A percentile compares a stretch with the other conserved stretches of the same genome.
phyloP scores from a whole-genome alignment of 2,888 invertebrate genomes.

The Carcina quercana region DNA sequence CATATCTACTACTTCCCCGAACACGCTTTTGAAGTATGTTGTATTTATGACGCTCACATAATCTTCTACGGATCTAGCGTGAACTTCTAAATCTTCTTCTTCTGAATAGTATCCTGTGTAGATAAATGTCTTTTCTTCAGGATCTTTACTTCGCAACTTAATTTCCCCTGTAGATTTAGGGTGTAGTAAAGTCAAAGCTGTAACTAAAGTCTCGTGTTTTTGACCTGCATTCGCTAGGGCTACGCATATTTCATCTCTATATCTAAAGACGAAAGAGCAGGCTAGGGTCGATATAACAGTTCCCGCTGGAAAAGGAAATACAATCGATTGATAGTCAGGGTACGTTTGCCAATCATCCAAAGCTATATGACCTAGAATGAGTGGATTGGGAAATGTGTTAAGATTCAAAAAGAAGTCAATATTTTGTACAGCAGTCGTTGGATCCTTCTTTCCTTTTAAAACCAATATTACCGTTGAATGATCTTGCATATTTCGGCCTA shows the following conservation, averaged over 20 bases:
- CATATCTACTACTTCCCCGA: constrained; percentile 24
- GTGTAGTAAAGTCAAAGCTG: constrained; percentile 22
- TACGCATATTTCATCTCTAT: constrained; percentile 24
- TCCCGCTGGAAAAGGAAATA: constrained; percentile 19
- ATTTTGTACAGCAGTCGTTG: constrained; percentile 18
- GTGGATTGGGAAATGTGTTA: constrained; percentile 30
- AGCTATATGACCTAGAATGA: constrained; percentile 30
- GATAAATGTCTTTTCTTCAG: constrained; percentile 30
- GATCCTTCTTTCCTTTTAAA: constrained; percentile 23
- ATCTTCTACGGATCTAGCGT: constrained; percentile 27
- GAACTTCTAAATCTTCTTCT: constrained; percentile 26
- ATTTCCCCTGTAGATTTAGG: constrained; percentile 38
- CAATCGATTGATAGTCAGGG: constrained; percentile 37
- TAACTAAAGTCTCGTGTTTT: constrained; percentile 17
- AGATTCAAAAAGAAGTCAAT: constrained; percentile 22
- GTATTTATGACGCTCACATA: constrained; percentile 29
- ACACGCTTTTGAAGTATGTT: constrained; percentile 23
- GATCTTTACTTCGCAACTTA: constrained; percentile 26
- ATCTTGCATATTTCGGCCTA: constrained; percentile 37
- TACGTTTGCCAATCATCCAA: constrained; percentile 28
- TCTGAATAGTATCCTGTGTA: constrained; percentile 26
- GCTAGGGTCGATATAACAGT: constrained; percentile 21
- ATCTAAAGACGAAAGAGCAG: constrained; percentile 23
- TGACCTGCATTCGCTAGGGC: constrained; percentile 18
- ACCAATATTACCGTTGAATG: constrained; percentile 32